Percentiles rank a stretch among this genome's conserved stretches.
Conservation (phyloP, 2,888 invertebrate species). For the Drosophila atripex region DNA sequence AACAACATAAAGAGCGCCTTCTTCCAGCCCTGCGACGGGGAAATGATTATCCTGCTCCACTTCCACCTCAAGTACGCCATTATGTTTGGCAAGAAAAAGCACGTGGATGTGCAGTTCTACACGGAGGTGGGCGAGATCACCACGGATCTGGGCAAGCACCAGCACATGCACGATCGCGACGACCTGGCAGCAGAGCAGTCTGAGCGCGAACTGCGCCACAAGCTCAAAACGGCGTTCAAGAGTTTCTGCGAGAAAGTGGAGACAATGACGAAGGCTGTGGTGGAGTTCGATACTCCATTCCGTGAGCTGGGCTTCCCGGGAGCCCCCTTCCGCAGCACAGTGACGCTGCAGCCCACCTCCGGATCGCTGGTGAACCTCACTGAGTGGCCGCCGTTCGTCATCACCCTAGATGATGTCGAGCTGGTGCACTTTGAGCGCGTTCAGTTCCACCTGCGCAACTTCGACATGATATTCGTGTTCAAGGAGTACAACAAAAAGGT, state of each 20-base stretch:
- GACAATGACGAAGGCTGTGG: conserved; percentile 96
- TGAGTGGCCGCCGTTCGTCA: conserved; percentile 99
- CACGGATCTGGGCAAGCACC: conserved; percentile 99
- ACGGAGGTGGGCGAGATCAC: conserved; percentile 99
- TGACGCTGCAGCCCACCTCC: conserved; percentile 97
- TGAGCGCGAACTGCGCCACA: conserved; percentile 97
- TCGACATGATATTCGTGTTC: conserved; percentile 99
- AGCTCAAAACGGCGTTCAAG: conserved; percentile 98
- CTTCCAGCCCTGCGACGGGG: conserved; percentile 99
- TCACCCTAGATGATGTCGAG: conserved; percentile 98
- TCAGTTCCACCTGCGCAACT: conserved; percentile 99
- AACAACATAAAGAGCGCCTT: conserved; percentile 99
- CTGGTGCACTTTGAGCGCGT: conserved; percentile 99
- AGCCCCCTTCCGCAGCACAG: conserved; percentile 98
- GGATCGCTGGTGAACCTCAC: conserved; percentile 98
- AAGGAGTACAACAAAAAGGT: conserved; percentile 98
- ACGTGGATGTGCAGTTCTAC: conserved; percentile 99
- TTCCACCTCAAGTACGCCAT: conserved; percentile 99
- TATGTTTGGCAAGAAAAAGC: conserved; percentile 99
- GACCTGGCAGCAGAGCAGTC: conserved; percentile 99
- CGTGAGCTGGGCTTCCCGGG: conserved; percentile 99
- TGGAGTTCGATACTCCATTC: conserved; percentile 99
- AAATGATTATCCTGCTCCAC: conserved; percentile 99
- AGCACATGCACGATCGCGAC: conserved; percentile 99
- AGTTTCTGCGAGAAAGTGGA: conserved; percentile 99